phyloP scores from a whole-genome alignment of 2,113 vertebrate species.

The Ammospiza nelsoni region DNA sequence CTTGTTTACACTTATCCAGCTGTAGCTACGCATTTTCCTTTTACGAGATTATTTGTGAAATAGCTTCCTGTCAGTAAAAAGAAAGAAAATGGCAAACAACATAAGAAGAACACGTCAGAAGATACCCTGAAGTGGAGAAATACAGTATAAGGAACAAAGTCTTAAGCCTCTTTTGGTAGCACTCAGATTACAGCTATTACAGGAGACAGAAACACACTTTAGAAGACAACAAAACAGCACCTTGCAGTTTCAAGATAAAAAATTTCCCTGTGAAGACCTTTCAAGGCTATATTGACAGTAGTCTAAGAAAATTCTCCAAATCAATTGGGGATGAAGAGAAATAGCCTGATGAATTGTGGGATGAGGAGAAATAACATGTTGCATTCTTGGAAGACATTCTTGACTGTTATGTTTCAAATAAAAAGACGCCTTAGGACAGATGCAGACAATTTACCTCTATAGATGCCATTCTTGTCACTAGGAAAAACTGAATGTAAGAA shows the following conservation, averaged over 20 bases:
- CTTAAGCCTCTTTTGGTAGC: not conserved
- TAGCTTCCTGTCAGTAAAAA: not conserved
- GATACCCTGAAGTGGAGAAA: not conserved
- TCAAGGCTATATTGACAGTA: not conserved
- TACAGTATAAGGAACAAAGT: not conserved
- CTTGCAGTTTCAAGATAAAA: not conserved
- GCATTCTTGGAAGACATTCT: not conserved
- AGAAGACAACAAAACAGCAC: not conserved
- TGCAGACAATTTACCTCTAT: not conserved
- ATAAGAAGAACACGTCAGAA: not conserved
- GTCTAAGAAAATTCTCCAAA: not conserved
- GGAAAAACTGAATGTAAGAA: not conserved
- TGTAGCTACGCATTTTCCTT: not conserved
- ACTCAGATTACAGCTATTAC: not conserved
- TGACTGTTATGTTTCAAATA: not conserved
- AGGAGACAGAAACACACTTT: not conserved
- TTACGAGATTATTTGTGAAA: conserved; percentile 14
- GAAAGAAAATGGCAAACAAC: not conserved
- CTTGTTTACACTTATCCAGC: not conserved
- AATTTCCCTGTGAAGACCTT: not conserved
- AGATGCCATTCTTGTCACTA: not conserved
- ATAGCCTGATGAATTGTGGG: not conserved
- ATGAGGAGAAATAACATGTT: not conserved
- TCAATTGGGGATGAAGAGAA: not conserved
- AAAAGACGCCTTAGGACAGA: not conserved